Evolutionary conservation across 2,888 invertebrate genomes (phyloP).

Genomic region (Tanaodytes sp.): DNA sequence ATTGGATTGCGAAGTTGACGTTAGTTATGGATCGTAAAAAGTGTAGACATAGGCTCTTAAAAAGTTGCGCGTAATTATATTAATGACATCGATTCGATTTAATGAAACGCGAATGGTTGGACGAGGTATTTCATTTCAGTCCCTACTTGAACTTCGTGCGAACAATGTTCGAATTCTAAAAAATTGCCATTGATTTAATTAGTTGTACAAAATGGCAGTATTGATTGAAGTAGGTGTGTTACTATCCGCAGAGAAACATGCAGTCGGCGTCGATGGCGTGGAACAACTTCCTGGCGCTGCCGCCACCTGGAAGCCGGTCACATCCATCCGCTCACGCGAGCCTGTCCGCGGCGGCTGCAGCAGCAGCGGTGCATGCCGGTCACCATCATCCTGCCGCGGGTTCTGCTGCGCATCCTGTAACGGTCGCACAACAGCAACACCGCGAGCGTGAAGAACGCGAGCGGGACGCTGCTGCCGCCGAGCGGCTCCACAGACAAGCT

Average conservation of each 20-base stretch:
- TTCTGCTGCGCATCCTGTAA: conserved; percentile 60
- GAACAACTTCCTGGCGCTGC: conserved; percentile 69
- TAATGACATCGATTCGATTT: no score
- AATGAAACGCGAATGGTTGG: no score
- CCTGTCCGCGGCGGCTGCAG: conserved; percentile 58
- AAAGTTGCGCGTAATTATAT: no score
- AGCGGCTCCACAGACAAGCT: conserved; percentile 68
- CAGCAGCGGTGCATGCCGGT: conserved; percentile 25
- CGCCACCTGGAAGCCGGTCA: conserved; percentile 66
- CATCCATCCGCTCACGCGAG: conserved; percentile 65
- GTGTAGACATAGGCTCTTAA: no score
- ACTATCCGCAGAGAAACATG: conserved; percentile 71
- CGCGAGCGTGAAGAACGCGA: conserved; percentile 62
- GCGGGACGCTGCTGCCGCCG: conserved; percentile 63
- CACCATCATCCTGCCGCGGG: conserved; percentile 65
- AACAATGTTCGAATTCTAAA: no score
- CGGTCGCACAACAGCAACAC: conserved; percentile 61
- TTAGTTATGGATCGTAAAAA: no score
- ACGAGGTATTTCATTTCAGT: no score
- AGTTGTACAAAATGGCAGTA: conserved; percentile 58
- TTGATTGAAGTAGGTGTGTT: conserved; percentile 72
- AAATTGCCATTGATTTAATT: neutral
- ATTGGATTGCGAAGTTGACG: no score
- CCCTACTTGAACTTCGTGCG: no score
- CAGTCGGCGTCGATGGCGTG: conserved; percentile 69